A percentile compares a stretch with the other conserved stretches of the same genome.
phyloP scores from a whole-genome alignment of 2,888 invertebrate species.

The Tipula helvola region DNA sequence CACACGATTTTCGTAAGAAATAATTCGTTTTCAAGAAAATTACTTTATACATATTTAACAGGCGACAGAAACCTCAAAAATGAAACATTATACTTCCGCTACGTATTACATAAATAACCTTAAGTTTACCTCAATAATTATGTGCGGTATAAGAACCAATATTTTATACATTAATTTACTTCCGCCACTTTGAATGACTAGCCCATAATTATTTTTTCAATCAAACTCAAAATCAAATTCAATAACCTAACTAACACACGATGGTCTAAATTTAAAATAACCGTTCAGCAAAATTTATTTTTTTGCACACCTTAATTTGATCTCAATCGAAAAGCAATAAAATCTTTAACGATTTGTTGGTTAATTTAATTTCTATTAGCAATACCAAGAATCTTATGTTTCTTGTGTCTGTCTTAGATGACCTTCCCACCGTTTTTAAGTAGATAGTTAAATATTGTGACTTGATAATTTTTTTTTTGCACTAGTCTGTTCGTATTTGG shows the following conservation, averaged over 20 bases:
- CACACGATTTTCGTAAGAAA: no score
- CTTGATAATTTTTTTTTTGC: neutral
- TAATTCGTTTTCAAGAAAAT: no score
- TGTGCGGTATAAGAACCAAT: no score
- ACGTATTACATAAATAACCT: no score
- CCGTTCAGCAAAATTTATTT: neutral
- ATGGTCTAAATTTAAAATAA: neutral
- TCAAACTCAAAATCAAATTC: neutral
- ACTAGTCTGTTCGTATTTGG: neutral
- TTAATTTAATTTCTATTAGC: neutral
- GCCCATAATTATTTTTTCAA: neutral
- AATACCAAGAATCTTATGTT: neutral
- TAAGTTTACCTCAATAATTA: no score
- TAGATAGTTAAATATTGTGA: neutral
- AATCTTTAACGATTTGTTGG: neutral
- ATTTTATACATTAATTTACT: no score
- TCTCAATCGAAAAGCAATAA: neutral
- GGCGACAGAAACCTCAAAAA: no score
- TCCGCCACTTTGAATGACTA: no score
- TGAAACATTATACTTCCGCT: no score
- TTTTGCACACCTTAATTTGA: neutral
- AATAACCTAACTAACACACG: neutral
- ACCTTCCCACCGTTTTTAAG: neutral
- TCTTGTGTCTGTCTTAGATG: neutral
- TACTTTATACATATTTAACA: no score